Conservation (phyloP, 2,888 invertebrate species). For the Lasioglossum villosulum region DNA sequence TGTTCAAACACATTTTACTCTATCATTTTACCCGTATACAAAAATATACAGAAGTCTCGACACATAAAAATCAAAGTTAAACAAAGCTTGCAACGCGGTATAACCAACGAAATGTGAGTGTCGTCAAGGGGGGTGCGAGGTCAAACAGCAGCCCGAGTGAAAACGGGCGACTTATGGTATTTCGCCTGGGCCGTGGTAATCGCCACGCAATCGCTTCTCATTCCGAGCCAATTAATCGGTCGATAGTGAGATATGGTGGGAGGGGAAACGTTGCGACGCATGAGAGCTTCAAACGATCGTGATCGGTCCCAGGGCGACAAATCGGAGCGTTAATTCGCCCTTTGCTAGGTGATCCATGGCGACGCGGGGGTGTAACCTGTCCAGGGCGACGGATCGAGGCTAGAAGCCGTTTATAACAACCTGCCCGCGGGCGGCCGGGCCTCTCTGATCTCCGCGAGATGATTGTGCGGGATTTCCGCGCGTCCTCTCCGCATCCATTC, state of each 20-base stretch:
- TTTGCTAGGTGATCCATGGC: constrained; percentile 62
- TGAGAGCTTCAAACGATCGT: not conserved
- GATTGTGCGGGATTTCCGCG: constrained; percentile 76
- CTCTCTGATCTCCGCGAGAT: constrained; percentile 80
- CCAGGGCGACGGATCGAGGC: constrained; percentile 43
- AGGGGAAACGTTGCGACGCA: not conserved
- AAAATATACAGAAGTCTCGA: not conserved
- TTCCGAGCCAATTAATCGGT: not conserved
- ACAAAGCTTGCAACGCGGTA: not conserved
- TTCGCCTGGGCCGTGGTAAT: not conserved
- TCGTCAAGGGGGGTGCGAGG: not conserved
- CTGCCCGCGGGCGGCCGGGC: constrained; percentile 75
- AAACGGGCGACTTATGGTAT: not conserved
- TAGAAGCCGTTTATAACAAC: constrained; percentile 81
- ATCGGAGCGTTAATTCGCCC: constrained; percentile 58
- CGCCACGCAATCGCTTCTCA: not conserved
- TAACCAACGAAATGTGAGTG: not conserved
- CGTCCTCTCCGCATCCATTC: constrained; percentile 38
- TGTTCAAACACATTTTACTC: too few relatives aligned
- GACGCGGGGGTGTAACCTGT: constrained; percentile 54
- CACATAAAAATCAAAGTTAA: not conserved
- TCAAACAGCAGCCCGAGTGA: not conserved
- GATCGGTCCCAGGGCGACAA: constrained; percentile 16
- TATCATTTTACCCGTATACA: too few relatives aligned
- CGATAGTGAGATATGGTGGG: not conserved